phyloP scores from a whole-genome alignment of 2,888 invertebrate genomes.

The Amphimallon solstitiale region DNA sequence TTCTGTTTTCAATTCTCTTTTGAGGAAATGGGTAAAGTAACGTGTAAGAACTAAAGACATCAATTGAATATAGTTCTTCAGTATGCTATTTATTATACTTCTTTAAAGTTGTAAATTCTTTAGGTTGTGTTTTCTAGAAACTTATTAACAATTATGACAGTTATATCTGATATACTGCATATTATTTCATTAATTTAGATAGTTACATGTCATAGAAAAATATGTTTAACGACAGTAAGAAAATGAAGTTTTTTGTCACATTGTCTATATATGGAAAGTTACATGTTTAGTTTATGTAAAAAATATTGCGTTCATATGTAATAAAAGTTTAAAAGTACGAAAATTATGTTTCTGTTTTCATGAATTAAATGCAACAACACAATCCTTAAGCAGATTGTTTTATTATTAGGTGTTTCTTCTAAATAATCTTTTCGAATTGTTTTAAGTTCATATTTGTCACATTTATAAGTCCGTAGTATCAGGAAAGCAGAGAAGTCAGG shows the following conservation, averaged over 20 bases:
- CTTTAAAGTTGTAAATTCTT: conserved; percentile 17
- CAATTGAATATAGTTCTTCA: conserved; percentile 13
- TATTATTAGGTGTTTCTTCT: too few species aligned
- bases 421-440: too few species aligned
- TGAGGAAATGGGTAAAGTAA: not conserved
- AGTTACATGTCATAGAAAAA: conserved; percentile 22
- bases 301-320: conserved; percentile 30
- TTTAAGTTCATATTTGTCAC: too few species aligned
- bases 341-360: not conserved
- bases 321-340: conserved; percentile 19
- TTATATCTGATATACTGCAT: conserved; percentile 19
- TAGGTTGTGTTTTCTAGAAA: conserved; percentile 36
- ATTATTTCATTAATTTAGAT: conserved; percentile 15
- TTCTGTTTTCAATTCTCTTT: not conserved
- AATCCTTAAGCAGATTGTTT: not conserved
- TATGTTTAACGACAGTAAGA: conserved; percentile 20
- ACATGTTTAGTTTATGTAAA: conserved; percentile 38
- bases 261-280: conserved; percentile 42
- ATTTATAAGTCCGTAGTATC: too few species aligned
- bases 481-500: too few species aligned
- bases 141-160: conserved; percentile 32
- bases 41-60: not conserved
- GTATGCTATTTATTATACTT: conserved; percentile 19
- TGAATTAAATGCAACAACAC: not conserved
- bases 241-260: conserved; percentile 29